A percentile compares a stretch with the other conserved stretches of the same genome.
Conservation (phyloP, 2,113 vertebrate species). For the Coturnix japonica region DNA sequence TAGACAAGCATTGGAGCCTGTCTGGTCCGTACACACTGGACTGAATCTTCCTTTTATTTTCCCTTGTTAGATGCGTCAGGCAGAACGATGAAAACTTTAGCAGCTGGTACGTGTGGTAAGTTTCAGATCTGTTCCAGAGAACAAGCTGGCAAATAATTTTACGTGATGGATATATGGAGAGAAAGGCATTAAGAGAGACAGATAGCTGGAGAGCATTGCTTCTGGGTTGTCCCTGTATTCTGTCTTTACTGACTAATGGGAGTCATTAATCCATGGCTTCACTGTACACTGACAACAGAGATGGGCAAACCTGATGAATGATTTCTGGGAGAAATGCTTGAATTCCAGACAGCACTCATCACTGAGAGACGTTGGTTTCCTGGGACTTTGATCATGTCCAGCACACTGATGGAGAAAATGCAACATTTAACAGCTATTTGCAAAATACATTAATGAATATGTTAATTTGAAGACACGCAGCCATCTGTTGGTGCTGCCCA, state of each 20-base stretch:
- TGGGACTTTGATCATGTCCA: conserved; percentile 23
- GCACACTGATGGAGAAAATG: neutral
- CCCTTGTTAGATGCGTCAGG: conserved; percentile 53
- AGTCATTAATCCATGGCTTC: conserved; percentile 57
- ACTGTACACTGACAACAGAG: neutral
- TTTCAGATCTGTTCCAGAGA: conserved; percentile 6
- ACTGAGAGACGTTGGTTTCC: neutral
- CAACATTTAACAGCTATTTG: conserved; percentile 8
- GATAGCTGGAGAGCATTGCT: conserved; percentile 50
- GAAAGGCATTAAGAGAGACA: conserved; percentile 52
- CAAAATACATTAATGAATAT: conserved; percentile 52
- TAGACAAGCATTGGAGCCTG: accelerated
- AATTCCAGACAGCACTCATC: conserved; percentile 13
- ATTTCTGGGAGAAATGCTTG: conserved; percentile 8
- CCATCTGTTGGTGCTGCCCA: conserved; percentile 26
- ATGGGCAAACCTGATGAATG: neutral
- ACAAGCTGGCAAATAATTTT: conserved; percentile 29
- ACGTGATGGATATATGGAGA: conserved; percentile 37
- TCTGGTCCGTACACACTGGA: accelerated
- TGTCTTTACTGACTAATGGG: conserved; percentile 61
- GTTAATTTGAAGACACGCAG: conserved; percentile 37
- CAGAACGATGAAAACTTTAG: conserved; percentile 40
- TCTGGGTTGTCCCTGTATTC: conserved; percentile 61
- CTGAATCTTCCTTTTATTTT: conserved; percentile 8
- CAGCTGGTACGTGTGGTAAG: conserved; percentile 79